Conservation (phyloP, 2,113 vertebrate species). For the Pungitius pungitius region DNA sequence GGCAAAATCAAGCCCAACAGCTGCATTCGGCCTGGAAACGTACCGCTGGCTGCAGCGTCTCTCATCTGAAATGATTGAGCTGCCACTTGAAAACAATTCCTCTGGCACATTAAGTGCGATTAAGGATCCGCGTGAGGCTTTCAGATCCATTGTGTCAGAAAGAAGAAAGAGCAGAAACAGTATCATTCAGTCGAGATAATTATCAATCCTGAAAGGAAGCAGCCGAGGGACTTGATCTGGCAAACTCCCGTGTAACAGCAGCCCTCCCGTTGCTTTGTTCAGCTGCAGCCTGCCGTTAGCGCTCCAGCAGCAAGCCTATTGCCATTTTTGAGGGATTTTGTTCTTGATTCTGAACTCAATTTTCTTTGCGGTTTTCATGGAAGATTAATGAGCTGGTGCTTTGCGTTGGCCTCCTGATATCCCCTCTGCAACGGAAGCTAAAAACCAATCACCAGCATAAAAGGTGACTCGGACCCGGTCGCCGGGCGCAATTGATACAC, state of each 20-base stretch:
- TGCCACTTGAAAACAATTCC: constrained; percentile 3
- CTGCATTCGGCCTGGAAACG: neutral
- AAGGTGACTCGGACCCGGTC: constrained; percentile 61
- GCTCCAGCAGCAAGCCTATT: constrained; percentile 14
- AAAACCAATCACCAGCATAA: constrained; percentile 72
- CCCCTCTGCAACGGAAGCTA: constrained; percentile 57
- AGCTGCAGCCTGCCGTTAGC: constrained; percentile 13
- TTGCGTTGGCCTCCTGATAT: constrained; percentile 66
- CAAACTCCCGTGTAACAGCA: constrained; percentile 17
- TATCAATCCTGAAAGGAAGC: constrained; percentile 27
- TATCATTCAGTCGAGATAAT: constrained; percentile 23
- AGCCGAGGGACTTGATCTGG: constrained; percentile 1
- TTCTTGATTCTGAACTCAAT: constrained; percentile 66
- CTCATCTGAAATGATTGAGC: neutral
- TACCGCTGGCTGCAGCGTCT: neutral
- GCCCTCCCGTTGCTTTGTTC: constrained; percentile 33
- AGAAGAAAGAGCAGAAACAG: constrained; percentile 14
- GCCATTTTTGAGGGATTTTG: constrained; percentile 57
- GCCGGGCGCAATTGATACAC: constrained; percentile 64
- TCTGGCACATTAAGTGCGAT: constrained; percentile 8
- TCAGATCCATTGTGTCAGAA: constrained; percentile 5
- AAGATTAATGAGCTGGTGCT: constrained; percentile 75
- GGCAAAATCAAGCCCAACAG: neutral
- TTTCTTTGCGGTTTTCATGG: constrained; percentile 65
- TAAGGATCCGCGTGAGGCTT: neutral